Conservation (phyloP, 2,888 invertebrate genomes). For the Lasioglossum figueresi region DNA sequence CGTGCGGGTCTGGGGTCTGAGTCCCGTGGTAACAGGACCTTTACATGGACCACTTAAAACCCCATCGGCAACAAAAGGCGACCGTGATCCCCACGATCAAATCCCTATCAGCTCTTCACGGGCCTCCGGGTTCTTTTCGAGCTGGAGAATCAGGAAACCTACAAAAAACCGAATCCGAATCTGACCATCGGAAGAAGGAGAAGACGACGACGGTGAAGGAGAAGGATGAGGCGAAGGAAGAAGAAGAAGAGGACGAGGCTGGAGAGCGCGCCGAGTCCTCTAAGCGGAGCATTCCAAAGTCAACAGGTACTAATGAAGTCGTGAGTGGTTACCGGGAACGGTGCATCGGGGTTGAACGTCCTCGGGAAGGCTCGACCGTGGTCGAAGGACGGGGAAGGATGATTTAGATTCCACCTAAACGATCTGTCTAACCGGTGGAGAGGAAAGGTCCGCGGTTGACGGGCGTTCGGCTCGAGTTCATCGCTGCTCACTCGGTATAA, state of each 20-base stretch:
- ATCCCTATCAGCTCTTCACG: slow-evolving; percentile 32
- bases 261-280: slow-evolving; percentile 5
- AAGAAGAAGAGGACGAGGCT: background rate
- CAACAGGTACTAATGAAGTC: slow-evolving; percentile 79
- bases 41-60: slow-evolving; percentile 29
- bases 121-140: background rate
- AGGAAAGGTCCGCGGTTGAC: slow-evolving; percentile 52
- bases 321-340: slow-evolving; percentile 64
- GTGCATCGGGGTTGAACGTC: slow-evolving; percentile 59
- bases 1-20: background rate
- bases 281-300: slow-evolving; percentile 73
- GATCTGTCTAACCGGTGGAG: slow-evolving; percentile 69
- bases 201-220: background rate
- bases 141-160: slow-evolving; percentile 19
- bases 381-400: slow-evolving; percentile 56
- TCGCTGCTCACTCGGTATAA: slow-evolving; percentile 75
- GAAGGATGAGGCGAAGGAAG: background rate
- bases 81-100: slow-evolving; percentile 24
- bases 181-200: background rate
- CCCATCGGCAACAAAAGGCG: slow-evolving; percentile 27
- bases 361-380: slow-evolving; percentile 25
- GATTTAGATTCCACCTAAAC: slow-evolving; percentile 79
- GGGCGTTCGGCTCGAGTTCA: slow-evolving; percentile 65
- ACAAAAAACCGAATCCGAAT: slow-evolving; percentile 33
- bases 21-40: slow-evolving; percentile 12